Evolutionary conservation across 1,140 invertebrate genomes (phyloP), one percentile per base, ranked within the genome.

Genomic region (Sinella curviseta): DNA sequence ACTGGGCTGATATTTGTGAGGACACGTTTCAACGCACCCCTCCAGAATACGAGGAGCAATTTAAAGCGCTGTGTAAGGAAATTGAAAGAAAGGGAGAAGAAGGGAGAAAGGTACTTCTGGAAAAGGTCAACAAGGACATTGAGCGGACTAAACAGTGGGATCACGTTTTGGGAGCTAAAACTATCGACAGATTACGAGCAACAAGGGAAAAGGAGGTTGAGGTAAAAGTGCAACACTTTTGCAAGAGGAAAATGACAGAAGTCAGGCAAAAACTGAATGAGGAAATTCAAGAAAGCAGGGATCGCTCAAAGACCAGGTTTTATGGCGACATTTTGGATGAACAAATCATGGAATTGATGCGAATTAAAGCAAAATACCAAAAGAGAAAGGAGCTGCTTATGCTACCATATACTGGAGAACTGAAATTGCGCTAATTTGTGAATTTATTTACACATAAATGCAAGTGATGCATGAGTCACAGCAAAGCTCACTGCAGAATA

Each of bases 281-380:
- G 31, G 65, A 70, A 31, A 70, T 70, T 70, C 8, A 70, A 70
- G 8, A 70, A 70, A 30, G n/a, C 1, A 70, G n/a, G 31, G 31
- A 4, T 4, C 8, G 65, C 30, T 8, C 28, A 3, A 70, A 70
- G 30, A 30, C 8, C 3, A 30, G 65, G 4, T 70, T 70, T 24
- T 70, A 70, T 24, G 24, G 28, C 8, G 65, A 70, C 4, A 70
- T 70, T 70, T 70, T 70, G n/a, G 65, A 70, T 33, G 65, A 70
- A 30, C 65, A 70, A 70, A 24, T 70, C 14, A 33, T 70, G 28
- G 65, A 70, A 33, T n/a, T 70, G 31, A 70, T 70, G 26, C 26
- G 65, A 30, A 70, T 70, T n/a, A 70, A 70, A 70, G 31, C 8
- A 33, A 70, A 70, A n/a, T 70, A 70, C 24, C 3, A 70, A 33